Percentiles rank a stretch among this genome's conserved stretches.
phyloP scores from a whole-genome alignment of 2,797 vertebrate species.

The Taenioides sp. region DNA sequence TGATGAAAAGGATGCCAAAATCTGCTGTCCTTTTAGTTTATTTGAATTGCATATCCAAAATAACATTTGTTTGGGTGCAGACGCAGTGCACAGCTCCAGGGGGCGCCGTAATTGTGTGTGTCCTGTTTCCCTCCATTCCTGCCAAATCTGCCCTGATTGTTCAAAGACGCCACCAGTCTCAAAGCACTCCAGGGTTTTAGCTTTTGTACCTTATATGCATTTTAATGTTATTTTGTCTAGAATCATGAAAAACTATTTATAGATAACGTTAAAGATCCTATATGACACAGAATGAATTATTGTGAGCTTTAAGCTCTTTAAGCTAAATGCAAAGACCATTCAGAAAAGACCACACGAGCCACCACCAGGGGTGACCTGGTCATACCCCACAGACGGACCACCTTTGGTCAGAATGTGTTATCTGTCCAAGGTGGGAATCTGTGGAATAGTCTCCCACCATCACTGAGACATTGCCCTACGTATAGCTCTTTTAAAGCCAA shows the following conservation, averaged over 20 bases:
- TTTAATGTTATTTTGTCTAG: neutral
- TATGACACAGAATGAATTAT: no score
- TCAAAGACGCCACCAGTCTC: slow-evolving; percentile 51
- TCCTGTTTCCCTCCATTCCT: slow-evolving; percentile 47
- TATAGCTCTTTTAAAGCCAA: no score
- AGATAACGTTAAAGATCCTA: neutral
- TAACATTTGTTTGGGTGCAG: slow-evolving; percentile 62
- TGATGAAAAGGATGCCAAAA: slow-evolving; percentile 75
- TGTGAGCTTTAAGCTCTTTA: no score
- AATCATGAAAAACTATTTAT: neutral
- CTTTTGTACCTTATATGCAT: neutral
- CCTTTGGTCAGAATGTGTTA: no score
- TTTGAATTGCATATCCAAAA: slow-evolving; percentile 68
- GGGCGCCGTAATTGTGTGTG: slow-evolving; percentile 31
- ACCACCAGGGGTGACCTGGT: no score
- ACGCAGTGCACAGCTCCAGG: slow-evolving; percentile 51
- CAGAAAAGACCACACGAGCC: no score
- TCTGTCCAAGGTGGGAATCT: no score
- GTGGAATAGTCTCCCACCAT: no score
- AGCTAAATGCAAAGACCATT: no score
- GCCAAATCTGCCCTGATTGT: slow-evolving; percentile 65
- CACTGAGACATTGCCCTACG: no score
- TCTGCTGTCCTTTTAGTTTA: slow-evolving; percentile 63
- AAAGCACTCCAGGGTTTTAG: slow-evolving; percentile 11
- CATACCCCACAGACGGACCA: no score